These are phyloP conservation scores for Thalassarche chlororhynchos DNA, from an alignment of 2,113 vertebrate species.

Conservation along the genomic window DNA sequence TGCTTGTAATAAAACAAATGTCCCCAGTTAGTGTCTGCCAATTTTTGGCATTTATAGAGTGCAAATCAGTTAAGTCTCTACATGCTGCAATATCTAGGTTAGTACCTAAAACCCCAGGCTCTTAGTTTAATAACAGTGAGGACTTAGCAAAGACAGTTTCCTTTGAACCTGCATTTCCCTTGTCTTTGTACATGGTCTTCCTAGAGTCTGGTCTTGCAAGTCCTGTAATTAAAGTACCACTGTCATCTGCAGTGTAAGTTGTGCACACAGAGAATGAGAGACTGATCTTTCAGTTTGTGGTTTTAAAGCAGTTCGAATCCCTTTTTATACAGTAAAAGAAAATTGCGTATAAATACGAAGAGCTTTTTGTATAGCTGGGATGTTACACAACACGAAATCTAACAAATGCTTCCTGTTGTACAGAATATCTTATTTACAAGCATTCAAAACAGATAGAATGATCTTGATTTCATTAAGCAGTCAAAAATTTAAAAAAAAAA, in stretches of 20 bases:
- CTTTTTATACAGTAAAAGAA: not conserved
- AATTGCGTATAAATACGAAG: not conserved
- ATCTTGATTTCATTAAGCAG: not conserved
- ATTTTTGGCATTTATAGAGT: not conserved
- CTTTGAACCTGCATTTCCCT: not conserved
- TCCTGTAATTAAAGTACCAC: not conserved
- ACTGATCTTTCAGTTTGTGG: not conserved
- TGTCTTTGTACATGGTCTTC: not conserved
- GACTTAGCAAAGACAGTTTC: not conserved
- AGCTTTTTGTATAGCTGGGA: not conserved
- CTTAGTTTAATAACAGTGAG: not conserved
- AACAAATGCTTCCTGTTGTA: not conserved
- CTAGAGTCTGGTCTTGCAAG: not conserved
- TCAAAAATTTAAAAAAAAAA: not conserved
- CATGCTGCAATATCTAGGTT: not conserved
- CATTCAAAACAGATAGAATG: not conserved
- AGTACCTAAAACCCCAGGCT: not conserved
- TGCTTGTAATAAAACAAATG: not conserved
- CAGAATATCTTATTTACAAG: not conserved
- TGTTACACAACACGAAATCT: not conserved
- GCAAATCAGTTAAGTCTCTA: not conserved
- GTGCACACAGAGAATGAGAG: not conserved
- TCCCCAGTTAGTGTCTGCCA: not conserved
- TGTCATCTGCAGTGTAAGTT: not conserved
- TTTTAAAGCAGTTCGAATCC: not conserved